Evolutionary conservation across 2,888 invertebrate genomes (phyloP).

Genomic region (Ophion ellenae): DNA sequence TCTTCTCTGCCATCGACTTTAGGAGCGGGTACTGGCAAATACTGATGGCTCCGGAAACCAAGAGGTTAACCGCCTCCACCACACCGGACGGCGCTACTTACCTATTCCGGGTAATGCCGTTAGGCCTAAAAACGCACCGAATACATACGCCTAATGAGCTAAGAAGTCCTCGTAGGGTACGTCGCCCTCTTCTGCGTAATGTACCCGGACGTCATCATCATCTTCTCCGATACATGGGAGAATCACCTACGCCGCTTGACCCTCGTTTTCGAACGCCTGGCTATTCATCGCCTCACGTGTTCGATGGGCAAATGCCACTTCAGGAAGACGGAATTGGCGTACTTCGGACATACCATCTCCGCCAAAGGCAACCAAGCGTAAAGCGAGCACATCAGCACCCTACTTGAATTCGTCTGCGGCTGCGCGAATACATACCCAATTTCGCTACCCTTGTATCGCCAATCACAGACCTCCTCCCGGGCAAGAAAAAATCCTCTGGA

Average conservation of each 20-base stretch:
- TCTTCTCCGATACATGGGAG: slow-evolving; percentile 58
- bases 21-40: slow-evolving; percentile 76
- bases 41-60: slow-evolving; percentile 64
- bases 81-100: slow-evolving; percentile 72
- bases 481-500: slow-evolving; percentile 15
- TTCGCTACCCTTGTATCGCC: slow-evolving; percentile 1
- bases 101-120: slow-evolving; percentile 73
- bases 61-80: slow-evolving; percentile 71
- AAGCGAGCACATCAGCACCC: not conserved
- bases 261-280: not conserved
- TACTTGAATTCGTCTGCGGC: slow-evolving; percentile 23
- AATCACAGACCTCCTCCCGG: not conserved
- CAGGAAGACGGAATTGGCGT: not conserved
- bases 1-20: slow-evolving; percentile 74
- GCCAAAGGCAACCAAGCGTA: not conserved
- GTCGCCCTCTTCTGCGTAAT: slow-evolving; percentile 63
- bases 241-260: slow-evolving; percentile 56
- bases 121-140: slow-evolving; percentile 71
- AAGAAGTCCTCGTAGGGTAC: slow-evolving; percentile 65
- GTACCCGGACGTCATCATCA: slow-evolving; percentile 73
- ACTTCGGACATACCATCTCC: slow-evolving; percentile 15
- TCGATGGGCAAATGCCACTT: slow-evolving; percentile 19
- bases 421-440: slow-evolving; percentile 30
- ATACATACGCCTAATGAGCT: slow-evolving; percentile 69
- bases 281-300: not conserved